Percentiles rank a stretch among this genome's conserved stretches.
These are phyloP conservation scores for Drosophila mayri DNA, from an alignment of 1,140 invertebrate species.

Conservation along the genomic window DNA sequence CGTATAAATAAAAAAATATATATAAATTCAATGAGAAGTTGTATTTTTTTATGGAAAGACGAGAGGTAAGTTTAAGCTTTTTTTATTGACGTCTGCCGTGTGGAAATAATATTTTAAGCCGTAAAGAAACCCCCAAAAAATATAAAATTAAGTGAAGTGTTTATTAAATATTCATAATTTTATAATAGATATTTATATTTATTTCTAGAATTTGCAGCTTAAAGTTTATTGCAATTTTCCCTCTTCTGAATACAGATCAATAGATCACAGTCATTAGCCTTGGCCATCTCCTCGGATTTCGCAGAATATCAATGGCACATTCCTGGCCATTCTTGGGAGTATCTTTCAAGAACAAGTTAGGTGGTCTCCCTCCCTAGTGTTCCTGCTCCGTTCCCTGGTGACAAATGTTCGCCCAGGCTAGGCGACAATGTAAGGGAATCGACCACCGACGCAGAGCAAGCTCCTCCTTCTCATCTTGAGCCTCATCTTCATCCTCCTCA, in stretches of 20 bases:
- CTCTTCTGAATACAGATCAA: not conserved
- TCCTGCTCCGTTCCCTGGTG: constrained; percentile 32
- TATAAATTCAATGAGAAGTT: constrained; percentile 60
- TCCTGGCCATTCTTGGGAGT: constrained; percentile 13
- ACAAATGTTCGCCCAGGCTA: constrained; percentile 66
- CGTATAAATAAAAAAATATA: constrained; percentile 79
- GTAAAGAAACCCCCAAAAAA: too few species aligned
- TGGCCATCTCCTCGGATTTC: constrained; percentile 14
- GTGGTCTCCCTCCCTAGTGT: constrained; percentile 46
- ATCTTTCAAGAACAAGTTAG: constrained; percentile 38
- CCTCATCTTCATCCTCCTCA: not conserved
- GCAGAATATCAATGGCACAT: constrained; percentile 46
- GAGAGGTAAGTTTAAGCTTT: not conserved
- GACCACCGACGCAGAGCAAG: constrained; percentile 35
- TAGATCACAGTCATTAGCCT: constrained; percentile 22
- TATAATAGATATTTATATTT: not conserved
- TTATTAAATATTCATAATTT: not conserved
- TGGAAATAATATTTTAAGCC: too few species aligned
- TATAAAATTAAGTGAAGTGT: too few species aligned
- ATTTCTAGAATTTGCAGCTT: not conserved
- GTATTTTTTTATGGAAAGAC: not conserved
- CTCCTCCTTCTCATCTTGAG: constrained; percentile 8
- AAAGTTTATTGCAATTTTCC: not conserved
- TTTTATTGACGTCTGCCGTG: too few species aligned
- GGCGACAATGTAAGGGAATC: constrained; percentile 51